Evolutionary conservation across 2,113 vertebrate genomes (phyloP), one percentile per base, ranked within the genome.

Genomic region (Strigops habroptila): DNA sequence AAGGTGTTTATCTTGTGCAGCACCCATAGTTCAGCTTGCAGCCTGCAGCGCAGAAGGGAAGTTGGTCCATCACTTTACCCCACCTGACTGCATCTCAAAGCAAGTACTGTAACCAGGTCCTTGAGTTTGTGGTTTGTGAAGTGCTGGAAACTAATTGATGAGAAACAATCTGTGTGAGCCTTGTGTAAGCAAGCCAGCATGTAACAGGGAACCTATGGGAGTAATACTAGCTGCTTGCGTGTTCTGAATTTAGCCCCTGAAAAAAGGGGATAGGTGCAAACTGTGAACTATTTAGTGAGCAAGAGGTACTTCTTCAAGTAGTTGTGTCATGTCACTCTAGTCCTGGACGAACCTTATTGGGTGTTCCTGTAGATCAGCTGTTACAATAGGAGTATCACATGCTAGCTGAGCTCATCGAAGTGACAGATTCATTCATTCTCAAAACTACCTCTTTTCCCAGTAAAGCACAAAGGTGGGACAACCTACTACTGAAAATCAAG

Each of bases 401-500:
- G 6, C 65, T 46, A 51, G 52, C 83, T 59, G 68, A 94, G 44
- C 77, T 85, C 11, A 16, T 90, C 28, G 0, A 84, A 95, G 90
- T 69, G 78, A 53, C 83, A 21, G 52, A 67, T 85, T 79, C 84
- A n/a, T 78, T 86, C 67, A 46, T 49, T 92, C 95, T 95, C 85
- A 19, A 65, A 93, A 89, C 98, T 98, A 97, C 97, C 97, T 98
- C 97, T 97, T 97, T 97, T 94, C 95, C 91, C 95, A 95, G 67
- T 94, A 96, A 97, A 97, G 97, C 97, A 98, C 97, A 97, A 97
- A 97, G 91, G 88, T 89, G 78, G 92, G 62, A 71, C 96, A 83
- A 96, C 68, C 78, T 92, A 52, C 78, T 92, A 62, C 95, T 86
- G 88, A 92, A 93, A 90, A 57, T 76, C 48, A 69, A 89, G 70